Conservation (phyloP, 2,113 vertebrate genomes). For the Oophaga pumilio region DNA sequence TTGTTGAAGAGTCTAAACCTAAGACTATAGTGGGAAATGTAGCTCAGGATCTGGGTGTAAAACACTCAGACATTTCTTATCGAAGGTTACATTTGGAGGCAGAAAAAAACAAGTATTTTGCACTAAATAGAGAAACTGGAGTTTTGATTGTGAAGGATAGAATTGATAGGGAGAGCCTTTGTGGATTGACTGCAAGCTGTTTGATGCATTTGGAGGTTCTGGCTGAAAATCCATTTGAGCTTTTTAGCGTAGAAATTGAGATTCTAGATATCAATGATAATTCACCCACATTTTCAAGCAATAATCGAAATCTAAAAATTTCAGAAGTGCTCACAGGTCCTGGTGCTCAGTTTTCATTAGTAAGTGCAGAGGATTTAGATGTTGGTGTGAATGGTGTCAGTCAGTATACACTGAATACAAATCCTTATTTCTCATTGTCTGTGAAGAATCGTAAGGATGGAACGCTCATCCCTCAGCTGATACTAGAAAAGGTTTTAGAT, state of each 20-base stretch:
- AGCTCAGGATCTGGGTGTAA: constrained; percentile 79
- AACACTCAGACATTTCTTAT: constrained; percentile 70
- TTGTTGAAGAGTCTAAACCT: constrained; percentile 74
- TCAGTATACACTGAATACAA: constrained; percentile 74
- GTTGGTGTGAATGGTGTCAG: constrained; percentile 75
- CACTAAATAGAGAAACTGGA: constrained; percentile 73
- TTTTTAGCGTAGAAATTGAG: constrained; percentile 79
- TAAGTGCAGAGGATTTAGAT: constrained; percentile 75
- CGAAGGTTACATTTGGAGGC: constrained; percentile 76
- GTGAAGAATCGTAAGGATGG: constrained; percentile 67
- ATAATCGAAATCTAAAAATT: constrained; percentile 74
- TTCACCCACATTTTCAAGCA: constrained; percentile 74
- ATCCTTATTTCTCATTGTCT: constrained; percentile 74
- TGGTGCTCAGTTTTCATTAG: constrained; percentile 75
- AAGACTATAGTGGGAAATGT: constrained; percentile 80
- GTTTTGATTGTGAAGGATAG: constrained; percentile 75
- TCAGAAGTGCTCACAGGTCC: constrained; percentile 71
- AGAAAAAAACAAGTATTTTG: constrained; percentile 75
- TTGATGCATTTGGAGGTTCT: constrained; percentile 77
- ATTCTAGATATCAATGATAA: constrained; percentile 82
- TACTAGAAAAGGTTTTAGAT: neutral
- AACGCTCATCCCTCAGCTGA: constrained; percentile 76
- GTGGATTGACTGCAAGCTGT: constrained; percentile 74
- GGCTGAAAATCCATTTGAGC: constrained; percentile 75
- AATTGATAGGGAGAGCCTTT: constrained; percentile 82